Base-by-base conservation (phyloP, 2,113 vertebrate genomes). In the Menura novaehollandiae region DNA sequence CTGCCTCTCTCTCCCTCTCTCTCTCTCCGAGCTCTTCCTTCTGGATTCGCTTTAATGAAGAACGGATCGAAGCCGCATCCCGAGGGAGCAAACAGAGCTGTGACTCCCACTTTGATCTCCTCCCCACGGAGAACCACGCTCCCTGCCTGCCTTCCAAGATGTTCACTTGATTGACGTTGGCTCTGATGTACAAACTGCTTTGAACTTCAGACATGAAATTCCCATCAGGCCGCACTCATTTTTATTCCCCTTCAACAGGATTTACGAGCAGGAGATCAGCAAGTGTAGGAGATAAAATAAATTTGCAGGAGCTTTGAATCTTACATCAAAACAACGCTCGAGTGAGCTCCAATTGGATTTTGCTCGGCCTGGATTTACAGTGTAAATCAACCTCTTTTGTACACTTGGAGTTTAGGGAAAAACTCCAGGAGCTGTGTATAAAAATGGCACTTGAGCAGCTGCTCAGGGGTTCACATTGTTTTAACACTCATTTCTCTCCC, bases 231-330 rank as follows among this genome's bases (percentile, higher is more conserved):
- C 89, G 64, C 94, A 97, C 98, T 99, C 99, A 98, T 99, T 99
- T 98, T 98, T 98, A 99, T 99, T 99, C 99, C 97, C 98, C 99
- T 98, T 98, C 98, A 98, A 98, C 98, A 93, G 98, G 98, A 98
- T 99, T 98, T 99, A 98, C 98, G 98, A 98, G 98, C 97, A 97
- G 98, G 97, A 98, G 97, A 98, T 98, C 96, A 96, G 98, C 98
- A 98, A 98, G 98, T 93, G 98, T 44, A 97, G 98, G 95, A 98
- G 98, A 99, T 99, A 98, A 99, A 99, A 99, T 98, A 96, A 97
- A 99, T 98, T 98, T 98, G 98, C 98, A 98, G 98, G 69, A 92
- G 95, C 99, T 99, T 99, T 99, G 98, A 99, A 98, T 99, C 98
- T 93, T 55, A 98, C 98, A 99, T 99, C 98, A 99, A 99, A 97